Evolutionary conservation across 2,113 vertebrate genomes (phyloP).

Genomic region (Brachyistius frenatus): DNA sequence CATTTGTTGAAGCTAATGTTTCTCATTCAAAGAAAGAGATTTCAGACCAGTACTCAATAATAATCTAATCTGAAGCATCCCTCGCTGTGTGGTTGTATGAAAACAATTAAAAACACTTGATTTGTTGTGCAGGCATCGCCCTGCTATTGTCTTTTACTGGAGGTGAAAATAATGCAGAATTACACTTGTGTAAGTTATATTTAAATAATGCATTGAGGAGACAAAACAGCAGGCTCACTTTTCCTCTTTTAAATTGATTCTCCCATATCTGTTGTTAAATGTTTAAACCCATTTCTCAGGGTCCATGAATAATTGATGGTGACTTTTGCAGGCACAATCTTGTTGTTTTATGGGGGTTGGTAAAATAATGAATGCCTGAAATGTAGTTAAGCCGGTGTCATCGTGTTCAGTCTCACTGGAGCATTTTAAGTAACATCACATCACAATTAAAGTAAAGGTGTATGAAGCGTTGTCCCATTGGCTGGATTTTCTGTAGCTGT

Average conservation of each 20-base stretch:
- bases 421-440: not conserved
- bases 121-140: too few species aligned
- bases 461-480: too few species aligned
- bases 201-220: constrained; percentile 32
- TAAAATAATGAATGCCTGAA: constrained; percentile 29
- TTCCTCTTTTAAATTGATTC: constrained; percentile 27
- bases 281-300: constrained; percentile 38
- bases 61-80: not conserved
- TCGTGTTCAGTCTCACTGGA: not conserved
- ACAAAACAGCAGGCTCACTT: constrained; percentile 16
- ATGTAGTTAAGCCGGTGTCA: constrained; percentile 4
- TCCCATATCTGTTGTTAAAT: constrained; percentile 50
- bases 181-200: constrained; percentile 16
- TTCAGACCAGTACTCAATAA: too few species aligned
- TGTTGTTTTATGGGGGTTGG: constrained; percentile 28
- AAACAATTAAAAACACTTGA: not conserved
- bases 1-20: not conserved
- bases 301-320: constrained; percentile 28
- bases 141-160: not conserved
- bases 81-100: not conserved
- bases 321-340: constrained; percentile 7
- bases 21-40: too few species aligned
- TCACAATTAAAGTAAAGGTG: too few species aligned
- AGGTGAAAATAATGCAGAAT: constrained; percentile 17
- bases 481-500: too few species aligned